Conservation (phyloP, 2,888 invertebrate species). For the Parnassius mnemosyne region DNA sequence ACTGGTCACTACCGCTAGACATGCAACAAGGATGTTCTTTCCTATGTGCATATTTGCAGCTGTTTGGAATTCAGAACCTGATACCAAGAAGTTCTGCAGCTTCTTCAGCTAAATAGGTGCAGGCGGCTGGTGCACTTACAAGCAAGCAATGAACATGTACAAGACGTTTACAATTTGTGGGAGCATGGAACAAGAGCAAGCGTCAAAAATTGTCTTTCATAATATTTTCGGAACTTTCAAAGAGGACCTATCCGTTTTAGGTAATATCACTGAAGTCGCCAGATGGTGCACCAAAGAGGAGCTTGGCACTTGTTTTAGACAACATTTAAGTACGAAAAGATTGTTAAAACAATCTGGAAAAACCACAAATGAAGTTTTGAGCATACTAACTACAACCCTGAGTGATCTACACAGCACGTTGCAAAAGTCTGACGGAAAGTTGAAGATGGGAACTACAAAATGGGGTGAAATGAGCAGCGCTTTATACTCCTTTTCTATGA, state of each 20-base stretch:
- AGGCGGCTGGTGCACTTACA: too few species aligned
- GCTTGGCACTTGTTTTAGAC: too few species aligned
- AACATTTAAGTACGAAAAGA: neutral
- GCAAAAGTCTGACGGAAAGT: neutral
- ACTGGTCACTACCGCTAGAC: conserved; percentile 34
- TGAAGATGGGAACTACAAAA: neutral
- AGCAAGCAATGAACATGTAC: too few species aligned
- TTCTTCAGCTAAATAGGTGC: conserved; percentile 11
- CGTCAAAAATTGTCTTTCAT: too few species aligned
- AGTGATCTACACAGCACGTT: neutral
- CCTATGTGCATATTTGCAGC: conserved; percentile 30
- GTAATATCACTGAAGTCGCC: too few species aligned
- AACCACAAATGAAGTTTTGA: neutral
- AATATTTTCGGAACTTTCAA: too few species aligned
- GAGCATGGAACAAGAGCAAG: too few species aligned
- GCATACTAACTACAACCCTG: neutral
- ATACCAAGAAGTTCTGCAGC: conserved; percentile 10
- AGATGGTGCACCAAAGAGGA: too few species aligned
- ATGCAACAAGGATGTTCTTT: conserved; percentile 37
- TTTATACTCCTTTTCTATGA: too few species aligned
- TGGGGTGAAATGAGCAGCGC: neutral
- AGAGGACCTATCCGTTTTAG: too few species aligned
- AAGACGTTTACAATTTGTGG: too few species aligned
- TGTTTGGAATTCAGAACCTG: neutral
- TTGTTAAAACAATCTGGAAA: neutral